Percentiles rank a stretch among this genome's conserved stretches.
These are phyloP conservation scores for Limenitis camilla DNA, from an alignment of 2,888 invertebrate species.

Conservation along the genomic window DNA sequence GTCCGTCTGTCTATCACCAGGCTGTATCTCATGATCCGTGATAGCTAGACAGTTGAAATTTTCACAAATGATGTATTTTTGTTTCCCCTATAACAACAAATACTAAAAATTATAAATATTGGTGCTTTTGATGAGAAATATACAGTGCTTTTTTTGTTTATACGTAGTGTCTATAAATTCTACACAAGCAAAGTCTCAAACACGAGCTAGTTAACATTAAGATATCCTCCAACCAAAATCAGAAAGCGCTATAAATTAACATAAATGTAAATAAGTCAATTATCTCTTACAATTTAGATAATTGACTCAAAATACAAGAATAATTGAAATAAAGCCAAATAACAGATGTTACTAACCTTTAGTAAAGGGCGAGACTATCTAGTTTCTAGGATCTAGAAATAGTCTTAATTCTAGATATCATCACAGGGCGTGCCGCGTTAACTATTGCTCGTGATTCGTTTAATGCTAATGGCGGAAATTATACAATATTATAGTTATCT, in stretches of 20 bases:
- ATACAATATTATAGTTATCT: too few relatives aligned
- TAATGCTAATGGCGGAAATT: not conserved
- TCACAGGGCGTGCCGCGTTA: slow-evolving; percentile 2
- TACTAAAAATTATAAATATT: too few relatives aligned
- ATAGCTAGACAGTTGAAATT: too few relatives aligned
- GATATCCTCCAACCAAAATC: not conserved
- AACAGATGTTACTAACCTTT: slow-evolving; percentile 22
- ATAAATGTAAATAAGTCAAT: slow-evolving; percentile 6
- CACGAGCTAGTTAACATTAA: not conserved
- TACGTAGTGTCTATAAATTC: too few relatives aligned
- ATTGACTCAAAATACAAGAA: slow-evolving; percentile 6
- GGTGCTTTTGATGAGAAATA: too few relatives aligned
- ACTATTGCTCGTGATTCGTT: slow-evolving; percentile 1
- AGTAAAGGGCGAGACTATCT: slow-evolving; percentile 21
- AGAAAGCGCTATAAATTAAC: slow-evolving; percentile 4
- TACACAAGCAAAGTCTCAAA: too few relatives aligned
- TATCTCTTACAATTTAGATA: slow-evolving; percentile 1
- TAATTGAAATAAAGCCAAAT: slow-evolving; percentile 18
- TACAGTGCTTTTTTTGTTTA: too few relatives aligned
- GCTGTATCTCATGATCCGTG: too few relatives aligned
- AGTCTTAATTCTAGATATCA: slow-evolving; percentile 26
- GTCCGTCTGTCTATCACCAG: too few relatives aligned
- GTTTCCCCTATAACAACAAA: too few relatives aligned
- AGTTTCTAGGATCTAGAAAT: slow-evolving; percentile 27
- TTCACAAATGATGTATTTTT: too few relatives aligned